Conservation (phyloP, 2,888 invertebrate species). For the Peribatodes rhomboidaria region DNA sequence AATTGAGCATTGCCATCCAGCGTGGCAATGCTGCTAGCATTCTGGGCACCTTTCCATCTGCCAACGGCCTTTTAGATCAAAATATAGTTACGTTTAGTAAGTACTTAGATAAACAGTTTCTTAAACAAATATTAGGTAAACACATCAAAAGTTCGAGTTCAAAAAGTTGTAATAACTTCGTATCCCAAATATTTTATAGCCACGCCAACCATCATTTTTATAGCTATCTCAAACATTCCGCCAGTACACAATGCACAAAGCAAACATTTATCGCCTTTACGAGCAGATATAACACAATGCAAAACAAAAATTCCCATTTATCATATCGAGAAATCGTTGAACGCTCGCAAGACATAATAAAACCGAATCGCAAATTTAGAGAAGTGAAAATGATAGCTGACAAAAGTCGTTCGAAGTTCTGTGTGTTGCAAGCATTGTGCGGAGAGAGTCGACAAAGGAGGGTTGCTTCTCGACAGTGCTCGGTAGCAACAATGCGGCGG, state of each 20-base stretch:
- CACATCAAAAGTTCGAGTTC: background rate
- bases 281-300: constrained; percentile 62
- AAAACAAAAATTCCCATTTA: constrained; percentile 73
- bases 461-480: constrained; percentile 52
- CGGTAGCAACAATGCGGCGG: constrained; percentile 79
- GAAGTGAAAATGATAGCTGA: constrained; percentile 83
- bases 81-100: no score
- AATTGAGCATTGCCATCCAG: no score
- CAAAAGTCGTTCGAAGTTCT: constrained; percentile 72
- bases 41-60: no score
- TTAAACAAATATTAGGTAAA: background rate
- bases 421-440: constrained; percentile 67
- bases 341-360: constrained; percentile 75
- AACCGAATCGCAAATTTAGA: constrained; percentile 74
- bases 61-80: no score
- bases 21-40: no score
- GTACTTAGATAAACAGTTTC: no score
- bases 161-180: background rate
- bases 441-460: constrained; percentile 68
- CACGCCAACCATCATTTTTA: constrained; percentile 40
- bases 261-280: constrained; percentile 71
- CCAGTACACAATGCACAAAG: constrained; percentile 64
- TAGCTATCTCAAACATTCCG: constrained; percentile 41
- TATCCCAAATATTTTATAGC: constrained; percentile 43
- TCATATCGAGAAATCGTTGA: constrained; percentile 73